These are phyloP conservation scores for Drepana arcuata DNA, from an alignment of 1,140 invertebrate genomes.

Conservation along the genomic window DNA sequence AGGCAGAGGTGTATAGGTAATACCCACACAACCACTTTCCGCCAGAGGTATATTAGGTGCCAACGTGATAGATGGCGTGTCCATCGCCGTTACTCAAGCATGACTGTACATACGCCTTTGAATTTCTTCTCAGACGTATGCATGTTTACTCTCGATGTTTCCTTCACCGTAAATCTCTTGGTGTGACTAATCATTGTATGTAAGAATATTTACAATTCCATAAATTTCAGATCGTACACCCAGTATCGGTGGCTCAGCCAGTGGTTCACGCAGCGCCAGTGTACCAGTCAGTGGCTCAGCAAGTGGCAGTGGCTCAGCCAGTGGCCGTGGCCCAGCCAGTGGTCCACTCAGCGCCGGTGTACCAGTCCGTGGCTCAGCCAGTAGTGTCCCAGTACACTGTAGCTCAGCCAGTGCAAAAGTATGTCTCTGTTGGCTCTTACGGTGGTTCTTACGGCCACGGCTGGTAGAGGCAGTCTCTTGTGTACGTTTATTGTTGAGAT, in stretches of 20 bases:
- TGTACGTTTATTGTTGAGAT: slow-evolving; percentile 45
- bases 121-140: too few species aligned
- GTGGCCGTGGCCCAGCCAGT: slow-evolving; percentile 17
- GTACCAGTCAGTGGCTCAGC: slow-evolving; percentile 24
- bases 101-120: too few species aligned
- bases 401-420: slow-evolving; percentile 32
- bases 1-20: too few species aligned
- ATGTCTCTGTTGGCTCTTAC: slow-evolving; percentile 22
- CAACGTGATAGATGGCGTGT: too few species aligned
- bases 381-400: slow-evolving; percentile 19
- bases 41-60: too few species aligned
- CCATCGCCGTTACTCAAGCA: too few species aligned
- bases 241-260: slow-evolving; percentile 29
- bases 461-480: slow-evolving; percentile 27
- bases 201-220: too few species aligned
- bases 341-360: slow-evolving; percentile 30
- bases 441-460: slow-evolving; percentile 39
- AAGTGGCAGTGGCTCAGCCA: slow-evolving; percentile 8
- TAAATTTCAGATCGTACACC: slow-evolving; percentile 40
- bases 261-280: slow-evolving; percentile 30
- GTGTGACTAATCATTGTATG: too few species aligned
- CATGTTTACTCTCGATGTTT: too few species aligned
- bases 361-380: slow-evolving; percentile 23
- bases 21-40: too few species aligned
- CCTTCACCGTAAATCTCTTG: too few species aligned